Percentiles rank a stretch among this genome's conserved stretches.
phyloP scores from a whole-genome alignment of 2,797 vertebrate genomes.

The Gymnopithys bicolor region DNA sequence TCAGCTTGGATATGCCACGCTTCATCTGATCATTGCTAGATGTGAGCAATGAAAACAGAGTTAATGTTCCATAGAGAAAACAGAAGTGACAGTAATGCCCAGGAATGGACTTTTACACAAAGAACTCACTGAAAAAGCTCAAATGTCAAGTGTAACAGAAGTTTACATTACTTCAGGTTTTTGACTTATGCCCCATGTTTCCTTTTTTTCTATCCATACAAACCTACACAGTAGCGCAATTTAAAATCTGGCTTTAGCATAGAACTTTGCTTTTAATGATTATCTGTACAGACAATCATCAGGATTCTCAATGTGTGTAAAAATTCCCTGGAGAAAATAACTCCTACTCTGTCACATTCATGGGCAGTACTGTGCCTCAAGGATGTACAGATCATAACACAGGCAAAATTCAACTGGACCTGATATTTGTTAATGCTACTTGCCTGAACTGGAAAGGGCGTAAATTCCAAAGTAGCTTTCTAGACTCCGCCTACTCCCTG shows the following conservation, averaged over 20 bases:
- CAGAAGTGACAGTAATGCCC: slow-evolving; percentile 54
- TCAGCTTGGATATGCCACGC: slow-evolving; percentile 45
- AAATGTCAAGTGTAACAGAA: slow-evolving; percentile 55
- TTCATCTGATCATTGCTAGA: slow-evolving; percentile 44
- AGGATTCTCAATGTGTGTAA: neutral
- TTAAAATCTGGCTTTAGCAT: neutral
- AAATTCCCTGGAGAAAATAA: neutral
- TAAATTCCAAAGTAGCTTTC: neutral
- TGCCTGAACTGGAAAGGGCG: neutral
- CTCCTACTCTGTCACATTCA: neutral
- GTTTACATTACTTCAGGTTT: slow-evolving; percentile 42
- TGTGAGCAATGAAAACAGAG: slow-evolving; percentile 59
- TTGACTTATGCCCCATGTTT: neutral
- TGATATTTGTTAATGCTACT: neutral
- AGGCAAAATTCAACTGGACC: neutral
- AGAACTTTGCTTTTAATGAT: neutral
- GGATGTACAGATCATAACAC: neutral
- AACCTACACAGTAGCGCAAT: neutral
- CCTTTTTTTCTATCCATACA: neutral
- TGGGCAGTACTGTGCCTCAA: neutral
- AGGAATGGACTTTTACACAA: slow-evolving; percentile 57
- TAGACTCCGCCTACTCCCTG: neutral
- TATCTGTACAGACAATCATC: neutral
- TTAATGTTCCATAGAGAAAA: slow-evolving; percentile 43
- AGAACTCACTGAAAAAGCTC: slow-evolving; percentile 36